A percentile compares a stretch with the other conserved stretches of the same genome.
Conservation (phyloP, 2,113 vertebrate species). For the Vulpes vulpes region DNA sequence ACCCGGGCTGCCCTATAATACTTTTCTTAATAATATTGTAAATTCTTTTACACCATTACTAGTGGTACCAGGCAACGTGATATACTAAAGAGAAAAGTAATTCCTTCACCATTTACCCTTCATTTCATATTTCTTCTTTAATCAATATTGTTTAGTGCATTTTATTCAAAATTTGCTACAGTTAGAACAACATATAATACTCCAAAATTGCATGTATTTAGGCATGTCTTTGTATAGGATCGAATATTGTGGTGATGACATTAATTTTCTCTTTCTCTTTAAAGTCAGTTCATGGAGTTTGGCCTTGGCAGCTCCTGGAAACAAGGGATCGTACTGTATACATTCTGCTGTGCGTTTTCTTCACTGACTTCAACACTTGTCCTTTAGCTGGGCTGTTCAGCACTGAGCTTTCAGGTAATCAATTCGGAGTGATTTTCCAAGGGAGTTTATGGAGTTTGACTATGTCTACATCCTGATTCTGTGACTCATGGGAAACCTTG, state of each 20-base stretch:
- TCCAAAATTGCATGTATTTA: neutral
- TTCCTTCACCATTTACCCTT: neutral
- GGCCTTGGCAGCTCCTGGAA: neutral
- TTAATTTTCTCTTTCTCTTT: neutral
- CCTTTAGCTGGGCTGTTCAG: neutral
- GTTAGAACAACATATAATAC: neutral
- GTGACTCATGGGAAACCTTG: neutral
- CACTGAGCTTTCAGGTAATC: neutral
- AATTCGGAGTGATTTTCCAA: neutral
- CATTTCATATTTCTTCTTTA: neutral
- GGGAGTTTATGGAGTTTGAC: neutral
- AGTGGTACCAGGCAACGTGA: neutral
- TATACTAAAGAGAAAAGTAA: neutral
- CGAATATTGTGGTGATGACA: neutral
- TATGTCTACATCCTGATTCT: neutral
- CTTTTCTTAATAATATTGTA: neutral
- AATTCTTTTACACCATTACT: neutral
- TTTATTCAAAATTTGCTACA: neutral
- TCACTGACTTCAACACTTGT: neutral
- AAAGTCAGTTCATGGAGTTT: neutral
- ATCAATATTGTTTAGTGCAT: neutral
- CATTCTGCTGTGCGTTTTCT: neutral
- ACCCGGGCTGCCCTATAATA: too few species aligned
- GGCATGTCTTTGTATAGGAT: neutral
- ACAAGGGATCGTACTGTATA: neutral